Evolutionary conservation across 1,140 invertebrate genomes (phyloP).

Genomic region (Dreissena polymorpha): DNA sequence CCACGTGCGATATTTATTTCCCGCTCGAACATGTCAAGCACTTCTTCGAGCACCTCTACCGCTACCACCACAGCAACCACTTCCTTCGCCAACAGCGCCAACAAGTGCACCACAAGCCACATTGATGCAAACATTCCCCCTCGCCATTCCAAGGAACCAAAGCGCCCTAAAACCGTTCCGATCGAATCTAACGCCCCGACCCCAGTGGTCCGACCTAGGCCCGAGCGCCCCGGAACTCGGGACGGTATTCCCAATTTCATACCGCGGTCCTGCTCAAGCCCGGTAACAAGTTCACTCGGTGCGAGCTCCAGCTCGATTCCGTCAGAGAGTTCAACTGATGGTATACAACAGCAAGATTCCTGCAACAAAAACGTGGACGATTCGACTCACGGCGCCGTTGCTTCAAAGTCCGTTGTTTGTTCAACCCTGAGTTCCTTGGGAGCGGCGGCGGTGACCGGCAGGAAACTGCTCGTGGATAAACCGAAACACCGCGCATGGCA

Average conservation of each 20-base stretch:
- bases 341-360: neutral
- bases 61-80: neutral
- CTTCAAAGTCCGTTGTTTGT: neutral
- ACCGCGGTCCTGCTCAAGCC: conserved; percentile 45
- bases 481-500: conserved; percentile 47
- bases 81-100: neutral
- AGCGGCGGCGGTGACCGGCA: neutral
- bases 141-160: conserved; percentile 39
- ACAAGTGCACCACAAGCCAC: conserved; percentile 8
- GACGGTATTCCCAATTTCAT: conserved; percentile 27
- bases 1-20: conserved; percentile 25
- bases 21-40: too few species aligned
- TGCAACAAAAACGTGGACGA: conserved; percentile 4
- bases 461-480: conserved; percentile 21
- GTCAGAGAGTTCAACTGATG: neutral
- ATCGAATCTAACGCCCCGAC: conserved; percentile 50
- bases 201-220: conserved; percentile 42
- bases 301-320: too few species aligned
- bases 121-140: neutral
- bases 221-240: conserved; percentile 35
- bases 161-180: conserved; percentile 43
- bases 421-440: neutral
- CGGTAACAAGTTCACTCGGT: neutral
- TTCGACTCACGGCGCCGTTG: neutral
- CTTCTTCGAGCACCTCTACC: too few species aligned